Percentiles rank a stretch among this genome's conserved stretches.
phyloP scores from a whole-genome alignment of 1,140 invertebrate species.

The Apis florea region DNA sequence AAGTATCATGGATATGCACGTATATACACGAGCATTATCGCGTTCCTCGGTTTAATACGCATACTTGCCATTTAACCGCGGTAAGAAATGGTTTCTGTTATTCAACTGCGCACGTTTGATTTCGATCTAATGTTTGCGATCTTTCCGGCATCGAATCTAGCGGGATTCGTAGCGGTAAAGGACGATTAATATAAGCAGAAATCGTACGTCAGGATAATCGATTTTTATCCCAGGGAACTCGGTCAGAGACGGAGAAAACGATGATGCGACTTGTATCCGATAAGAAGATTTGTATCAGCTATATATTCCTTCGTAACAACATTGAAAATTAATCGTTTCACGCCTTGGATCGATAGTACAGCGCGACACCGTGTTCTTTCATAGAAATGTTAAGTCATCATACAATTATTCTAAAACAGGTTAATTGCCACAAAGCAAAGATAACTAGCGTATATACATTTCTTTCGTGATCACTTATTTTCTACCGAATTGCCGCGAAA shows the following conservation, averaged over 20 bases:
- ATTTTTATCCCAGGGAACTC: conserved; percentile 28
- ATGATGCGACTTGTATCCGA: not conserved
- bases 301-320: no score
- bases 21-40: conserved; percentile 11
- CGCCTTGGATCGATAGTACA: not conserved
- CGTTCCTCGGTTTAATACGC: conserved; percentile 32
- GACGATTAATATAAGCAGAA: conserved; percentile 48
- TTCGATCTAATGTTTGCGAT: conserved; percentile 28
- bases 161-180: conserved; percentile 50
- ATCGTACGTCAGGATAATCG: conserved; percentile 9
- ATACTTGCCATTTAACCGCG: conserved; percentile 20
- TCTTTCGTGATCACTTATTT: not conserved
- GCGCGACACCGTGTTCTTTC: not conserved
- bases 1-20: not conserved
- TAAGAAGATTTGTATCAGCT: conserved; percentile 16
- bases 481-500: not conserved
- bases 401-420: not conserved
- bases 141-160: conserved; percentile 39
- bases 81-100: conserved; percentile 41
- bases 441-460: not conserved
- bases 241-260: not conserved
- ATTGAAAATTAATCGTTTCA: conserved; percentile 4
- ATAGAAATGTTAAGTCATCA: not conserved
- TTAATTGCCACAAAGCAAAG: not conserved
- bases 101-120: conserved; percentile 32